Evolutionary conservation across 2,888 invertebrate genomes (phyloP).

Genomic region (Tridacna crocea): DNA sequence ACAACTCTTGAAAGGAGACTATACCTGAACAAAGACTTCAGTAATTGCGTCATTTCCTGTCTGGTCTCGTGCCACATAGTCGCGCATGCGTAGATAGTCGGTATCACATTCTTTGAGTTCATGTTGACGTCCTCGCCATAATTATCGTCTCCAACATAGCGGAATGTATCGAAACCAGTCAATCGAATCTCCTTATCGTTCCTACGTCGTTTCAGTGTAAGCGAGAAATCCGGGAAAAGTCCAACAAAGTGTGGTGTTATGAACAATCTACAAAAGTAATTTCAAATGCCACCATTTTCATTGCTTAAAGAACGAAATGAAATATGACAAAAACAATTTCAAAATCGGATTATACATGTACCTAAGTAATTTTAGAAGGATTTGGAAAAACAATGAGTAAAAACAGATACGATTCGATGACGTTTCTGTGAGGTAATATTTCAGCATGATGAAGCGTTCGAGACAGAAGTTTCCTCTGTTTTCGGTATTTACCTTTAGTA

Average conservation of each 20-base stretch:
- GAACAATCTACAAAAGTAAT: slow-evolving; percentile 66
- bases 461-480: too few relatives aligned
- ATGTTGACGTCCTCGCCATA: slow-evolving; percentile 58
- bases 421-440: too few relatives aligned
- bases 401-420: too few relatives aligned
- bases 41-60: slow-evolving; percentile 89
- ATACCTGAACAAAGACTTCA: slow-evolving; percentile 90
- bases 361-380: too few relatives aligned
- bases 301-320: too few relatives aligned
- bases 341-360: too few relatives aligned
- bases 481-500: too few relatives aligned
- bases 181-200: slow-evolving; percentile 89
- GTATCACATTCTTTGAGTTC: slow-evolving; percentile 60
- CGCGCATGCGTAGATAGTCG: slow-evolving; percentile 94
- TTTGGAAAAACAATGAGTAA: too few relatives aligned
- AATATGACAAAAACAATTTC: too few relatives aligned
- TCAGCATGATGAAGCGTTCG: too few relatives aligned
- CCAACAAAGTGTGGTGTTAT: slow-evolving; percentile 89
- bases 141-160: slow-evolving; percentile 70
- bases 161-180: slow-evolving; percentile 71
- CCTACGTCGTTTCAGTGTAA: slow-evolving; percentile 94
- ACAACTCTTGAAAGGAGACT: background rate
- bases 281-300: background rate
- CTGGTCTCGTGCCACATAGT: slow-evolving; percentile 99
- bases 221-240: slow-evolving; percentile 96